Evolutionary conservation across 1,140 invertebrate genomes (phyloP), one percentile per base, ranked within the genome.

Genomic region (Leptestheria dahalacensis): DNA sequence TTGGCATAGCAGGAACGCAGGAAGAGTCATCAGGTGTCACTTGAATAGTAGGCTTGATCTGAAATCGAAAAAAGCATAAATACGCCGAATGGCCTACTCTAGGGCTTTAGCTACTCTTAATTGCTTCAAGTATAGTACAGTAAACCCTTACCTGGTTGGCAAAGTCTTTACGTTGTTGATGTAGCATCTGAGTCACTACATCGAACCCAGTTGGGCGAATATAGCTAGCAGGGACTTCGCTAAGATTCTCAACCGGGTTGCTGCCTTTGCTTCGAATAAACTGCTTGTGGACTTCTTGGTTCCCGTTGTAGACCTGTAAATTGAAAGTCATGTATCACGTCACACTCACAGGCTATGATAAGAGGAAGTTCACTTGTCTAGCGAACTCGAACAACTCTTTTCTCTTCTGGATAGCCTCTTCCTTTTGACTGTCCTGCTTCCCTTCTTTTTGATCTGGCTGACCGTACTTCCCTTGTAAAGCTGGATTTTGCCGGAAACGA

Each of bases 241-340:
- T 73, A 20, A 83, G 69, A 2, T 81, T 76, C 24, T 72, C 67
- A 29, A 81, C 57, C 23, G 72, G 69, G 12, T 83, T 70, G 1
- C 78, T 76, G 1, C 77, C 72, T 65, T 82, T 83, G 62, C 83
- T 83, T 4, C 75, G 73, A 2, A 82, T 72, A 28, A 84, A 69
- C 66, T 79, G 79, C 64, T 82, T 82, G 66, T 85, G 82, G 4
- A 80, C 71, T 47, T 83, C 81, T 69, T 83, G 80, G 65, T 84
- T 84, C 58, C 75, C 76, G 70, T 79, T 76, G 62, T 83, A 81
- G 24, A 83, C 77, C 81, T 84, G 60, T 11, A 26, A 46, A 66
- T 52, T 25, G 11, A 55, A 55, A 56, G 1, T 20, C 3, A 33
- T 25, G 2, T 28, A 11, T 3, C 12, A 41, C 6, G 6, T 9